Conservation (phyloP, 2,888 invertebrate species). For the Trichopria drosophilae region DNA sequence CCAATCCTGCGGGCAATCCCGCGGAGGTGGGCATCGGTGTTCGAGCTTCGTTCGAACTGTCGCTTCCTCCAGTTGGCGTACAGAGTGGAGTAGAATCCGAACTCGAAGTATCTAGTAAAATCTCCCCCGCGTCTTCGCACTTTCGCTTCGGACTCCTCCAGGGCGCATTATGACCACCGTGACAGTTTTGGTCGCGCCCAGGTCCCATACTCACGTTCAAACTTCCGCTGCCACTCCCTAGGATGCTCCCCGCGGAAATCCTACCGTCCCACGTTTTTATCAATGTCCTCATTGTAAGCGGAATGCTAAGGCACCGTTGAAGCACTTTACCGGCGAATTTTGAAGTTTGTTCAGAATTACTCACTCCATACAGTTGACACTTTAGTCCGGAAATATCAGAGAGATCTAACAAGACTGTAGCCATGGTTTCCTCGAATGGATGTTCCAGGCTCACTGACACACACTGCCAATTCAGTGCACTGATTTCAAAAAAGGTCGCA, state of each 20-base stretch:
- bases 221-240: constrained; percentile 61
- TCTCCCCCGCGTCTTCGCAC: constrained; percentile 59
- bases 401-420: constrained; percentile 87
- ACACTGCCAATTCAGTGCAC: constrained; percentile 85
- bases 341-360: constrained; percentile 60
- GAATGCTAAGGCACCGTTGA: constrained; percentile 90
- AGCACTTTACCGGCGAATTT: constrained; percentile 71
- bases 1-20: constrained; percentile 55
- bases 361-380: constrained; percentile 71
- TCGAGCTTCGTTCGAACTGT: constrained; percentile 59
- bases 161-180: constrained; percentile 50
- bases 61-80: constrained; percentile 59
- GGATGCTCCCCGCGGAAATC: constrained; percentile 63
- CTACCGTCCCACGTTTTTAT: constrained; percentile 81
- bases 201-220: constrained; percentile 73
- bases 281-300: constrained; percentile 83
- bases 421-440: constrained; percentile 89
- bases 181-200: constrained; percentile 58
- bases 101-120: constrained; percentile 66
- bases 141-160: constrained; percentile 68
- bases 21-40: constrained; percentile 61
- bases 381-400: constrained; percentile 77
- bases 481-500: constrained; percentile 89
- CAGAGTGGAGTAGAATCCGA: constrained; percentile 66
- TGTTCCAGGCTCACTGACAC: constrained; percentile 90